Conservation (phyloP, 2,797 vertebrate species). For the Lithobates pipiens region DNA sequence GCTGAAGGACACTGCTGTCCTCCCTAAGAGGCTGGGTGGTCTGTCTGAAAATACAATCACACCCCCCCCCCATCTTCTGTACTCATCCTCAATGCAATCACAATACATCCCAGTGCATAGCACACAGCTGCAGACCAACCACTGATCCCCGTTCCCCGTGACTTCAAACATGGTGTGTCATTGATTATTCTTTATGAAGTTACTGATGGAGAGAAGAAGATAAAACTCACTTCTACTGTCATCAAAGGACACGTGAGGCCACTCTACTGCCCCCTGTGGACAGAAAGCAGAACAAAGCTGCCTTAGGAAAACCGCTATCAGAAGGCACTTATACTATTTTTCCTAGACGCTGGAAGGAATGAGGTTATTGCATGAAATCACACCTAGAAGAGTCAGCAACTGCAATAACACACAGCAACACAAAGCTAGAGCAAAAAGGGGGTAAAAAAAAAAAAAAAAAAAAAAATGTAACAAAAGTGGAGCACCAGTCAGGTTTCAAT, state of each 20-base stretch:
- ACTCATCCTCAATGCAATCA: constrained; percentile 4
- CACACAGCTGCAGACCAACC: not conserved
- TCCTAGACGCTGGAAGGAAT: constrained; percentile 1
- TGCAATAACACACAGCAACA: not conserved
- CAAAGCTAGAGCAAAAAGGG: too few relatives aligned
- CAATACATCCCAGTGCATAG: not conserved
- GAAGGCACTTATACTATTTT: not conserved
- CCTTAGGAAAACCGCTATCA: not conserved
- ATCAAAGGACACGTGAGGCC: not conserved
- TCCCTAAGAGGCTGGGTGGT: constrained; percentile 44
- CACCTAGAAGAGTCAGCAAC: not conserved
- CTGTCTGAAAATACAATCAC: constrained; percentile 6
- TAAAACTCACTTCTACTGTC: constrained; percentile 22
- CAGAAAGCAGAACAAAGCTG: not conserved
- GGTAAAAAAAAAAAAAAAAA: too few relatives aligned
- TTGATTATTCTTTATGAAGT: constrained; percentile 1
- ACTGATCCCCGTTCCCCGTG: not conserved
- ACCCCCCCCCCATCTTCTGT: not conserved
- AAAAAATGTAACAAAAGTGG: too few relatives aligned
- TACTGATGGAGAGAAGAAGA: not conserved
- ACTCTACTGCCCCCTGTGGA: constrained; percentile 29
- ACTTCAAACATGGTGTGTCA: not conserved
- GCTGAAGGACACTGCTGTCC: not conserved
- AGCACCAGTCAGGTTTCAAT: too few relatives aligned
- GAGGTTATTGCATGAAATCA: not conserved